These are phyloP conservation scores for Dendrolimus houi DNA, from an alignment of 2,888 invertebrate species.

Conservation along the genomic window DNA sequence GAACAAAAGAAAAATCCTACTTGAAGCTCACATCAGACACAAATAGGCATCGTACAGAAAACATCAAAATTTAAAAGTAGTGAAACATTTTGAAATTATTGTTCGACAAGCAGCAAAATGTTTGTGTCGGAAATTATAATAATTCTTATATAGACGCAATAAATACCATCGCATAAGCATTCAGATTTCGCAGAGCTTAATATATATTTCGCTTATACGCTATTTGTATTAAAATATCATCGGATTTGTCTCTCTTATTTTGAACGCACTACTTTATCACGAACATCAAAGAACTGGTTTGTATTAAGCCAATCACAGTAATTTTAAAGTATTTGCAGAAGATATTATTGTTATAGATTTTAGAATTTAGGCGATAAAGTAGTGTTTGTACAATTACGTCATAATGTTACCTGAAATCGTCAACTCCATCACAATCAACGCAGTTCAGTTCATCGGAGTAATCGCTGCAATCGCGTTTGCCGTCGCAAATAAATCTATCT, in stretches of 20 bases:
- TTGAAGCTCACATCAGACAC: not conserved
- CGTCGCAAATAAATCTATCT: slow-evolving; percentile 76
- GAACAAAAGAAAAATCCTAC: slow-evolving; percentile 21
- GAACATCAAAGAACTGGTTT: not conserved
- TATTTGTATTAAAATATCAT: too few species aligned
- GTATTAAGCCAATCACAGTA: not conserved
- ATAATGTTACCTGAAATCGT: slow-evolving; percentile 56
- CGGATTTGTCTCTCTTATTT: too few species aligned
- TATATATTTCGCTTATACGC: slow-evolving; percentile 2
- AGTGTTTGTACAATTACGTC: slow-evolving; percentile 3
- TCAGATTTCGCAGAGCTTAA: not conserved
- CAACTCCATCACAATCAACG: slow-evolving; percentile 39
- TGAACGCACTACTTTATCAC: too few species aligned
- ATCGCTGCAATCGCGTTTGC: slow-evolving; percentile 75
- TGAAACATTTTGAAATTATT: too few species aligned
- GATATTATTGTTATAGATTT: too few species aligned
- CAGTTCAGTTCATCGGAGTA: slow-evolving; percentile 72
- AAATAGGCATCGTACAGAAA: too few species aligned
- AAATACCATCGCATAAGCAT: not conserved
- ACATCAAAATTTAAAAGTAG: too few species aligned
- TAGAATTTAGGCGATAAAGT: too few species aligned
- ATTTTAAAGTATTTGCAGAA: too few species aligned
- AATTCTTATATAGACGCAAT: too few species aligned
- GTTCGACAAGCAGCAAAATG: too few species aligned
- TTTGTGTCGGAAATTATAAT: too few species aligned